These are phyloP conservation scores for Bombyx huttoni DNA, from an alignment of 2,888 invertebrate species.

Conservation along the genomic window DNA sequence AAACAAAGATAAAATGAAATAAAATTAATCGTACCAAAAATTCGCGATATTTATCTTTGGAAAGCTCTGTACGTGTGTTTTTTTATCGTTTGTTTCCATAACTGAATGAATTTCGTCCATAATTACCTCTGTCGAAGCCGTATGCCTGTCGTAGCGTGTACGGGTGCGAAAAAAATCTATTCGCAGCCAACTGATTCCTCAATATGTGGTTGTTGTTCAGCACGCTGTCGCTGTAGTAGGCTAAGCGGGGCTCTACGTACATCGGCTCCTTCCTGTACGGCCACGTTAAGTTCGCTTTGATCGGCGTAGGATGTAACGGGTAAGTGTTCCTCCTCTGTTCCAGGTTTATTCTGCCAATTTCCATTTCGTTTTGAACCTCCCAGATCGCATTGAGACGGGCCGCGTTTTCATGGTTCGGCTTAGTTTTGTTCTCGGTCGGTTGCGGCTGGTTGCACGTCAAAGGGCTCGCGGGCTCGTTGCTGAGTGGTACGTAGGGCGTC, in stretches of 20 bases:
- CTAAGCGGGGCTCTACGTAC: slow-evolving; percentile 31
- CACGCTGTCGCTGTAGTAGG: slow-evolving; percentile 47
- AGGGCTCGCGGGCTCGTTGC: slow-evolving; percentile 34
- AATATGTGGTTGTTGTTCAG: slow-evolving; percentile 43
- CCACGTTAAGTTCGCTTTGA: slow-evolving; percentile 43
- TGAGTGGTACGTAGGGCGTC: slow-evolving; percentile 34
- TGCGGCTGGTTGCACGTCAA: slow-evolving; percentile 20
- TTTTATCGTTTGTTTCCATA: no score
- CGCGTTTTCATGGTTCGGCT: slow-evolving; percentile 3
- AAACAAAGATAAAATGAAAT: no score
- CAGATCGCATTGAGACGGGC: slow-evolving; percentile 11
- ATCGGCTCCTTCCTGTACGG: slow-evolving; percentile 34
- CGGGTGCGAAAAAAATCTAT: slow-evolving; percentile 38
- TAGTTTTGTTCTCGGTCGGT: slow-evolving; percentile 1
- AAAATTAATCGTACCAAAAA: no score
- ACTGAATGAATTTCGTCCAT: no score
- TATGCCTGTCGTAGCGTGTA: slow-evolving; percentile 44
- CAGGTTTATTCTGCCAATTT: slow-evolving; percentile 26
- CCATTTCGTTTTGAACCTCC: slow-evolving; percentile 34
- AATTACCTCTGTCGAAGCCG: slow-evolving; percentile 51
- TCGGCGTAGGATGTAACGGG: slow-evolving; percentile 47
- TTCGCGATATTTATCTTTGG: no score
- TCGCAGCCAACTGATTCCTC: slow-evolving; percentile 42
- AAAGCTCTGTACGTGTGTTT: no score
- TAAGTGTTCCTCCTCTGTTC: slow-evolving; percentile 48